phyloP scores from a whole-genome alignment of 2,888 invertebrate species.

The Tubiluchus corallicola region DNA sequence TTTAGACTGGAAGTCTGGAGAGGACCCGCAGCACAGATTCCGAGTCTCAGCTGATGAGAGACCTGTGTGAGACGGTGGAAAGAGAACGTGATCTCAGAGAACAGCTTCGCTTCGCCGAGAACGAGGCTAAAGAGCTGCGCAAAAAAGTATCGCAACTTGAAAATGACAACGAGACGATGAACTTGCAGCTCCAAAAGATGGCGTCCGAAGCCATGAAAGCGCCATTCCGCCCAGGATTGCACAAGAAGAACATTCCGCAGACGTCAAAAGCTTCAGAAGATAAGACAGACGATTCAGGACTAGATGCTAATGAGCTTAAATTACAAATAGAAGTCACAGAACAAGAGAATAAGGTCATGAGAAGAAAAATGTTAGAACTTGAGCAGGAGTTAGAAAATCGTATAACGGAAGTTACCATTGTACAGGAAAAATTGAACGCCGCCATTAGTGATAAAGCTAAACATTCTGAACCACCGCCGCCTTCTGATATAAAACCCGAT shows the following conservation, averaged over 20 bases:
- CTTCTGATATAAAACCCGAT: constrained; percentile 27
- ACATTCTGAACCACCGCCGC: constrained; percentile 11
- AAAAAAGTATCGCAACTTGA: constrained; percentile 79
- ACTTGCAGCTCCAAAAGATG: constrained; percentile 89
- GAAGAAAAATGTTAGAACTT: constrained; percentile 62
- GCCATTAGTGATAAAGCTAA: constrained; percentile 42
- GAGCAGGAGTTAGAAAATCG: constrained; percentile 52
- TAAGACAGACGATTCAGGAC: constrained; percentile 8
- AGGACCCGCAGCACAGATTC: constrained; percentile 14
- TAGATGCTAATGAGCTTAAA: constrained; percentile 15
- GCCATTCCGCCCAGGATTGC: no score
- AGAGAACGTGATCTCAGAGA: constrained; percentile 81
- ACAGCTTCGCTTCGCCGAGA: constrained; percentile 76
- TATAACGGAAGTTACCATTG: constrained; percentile 15
- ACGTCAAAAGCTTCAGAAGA: constrained; percentile 32
- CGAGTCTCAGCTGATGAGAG: constrained; percentile 48
- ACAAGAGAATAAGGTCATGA: constrained; percentile 58
- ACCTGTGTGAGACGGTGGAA: constrained; percentile 76
- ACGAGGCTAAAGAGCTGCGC: constrained; percentile 64
- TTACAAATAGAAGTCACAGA: constrained; percentile 31
- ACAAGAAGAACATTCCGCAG: constrained; percentile 33
- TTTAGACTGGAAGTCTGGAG: no score
- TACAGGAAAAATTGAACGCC: constrained; percentile 19
- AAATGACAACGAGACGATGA: constrained; percentile 88
- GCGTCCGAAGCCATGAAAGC: constrained; percentile 50